These are phyloP conservation scores for Trachemys scripta DNA, from an alignment of 2,113 vertebrate species.

Conservation along the genomic window DNA sequence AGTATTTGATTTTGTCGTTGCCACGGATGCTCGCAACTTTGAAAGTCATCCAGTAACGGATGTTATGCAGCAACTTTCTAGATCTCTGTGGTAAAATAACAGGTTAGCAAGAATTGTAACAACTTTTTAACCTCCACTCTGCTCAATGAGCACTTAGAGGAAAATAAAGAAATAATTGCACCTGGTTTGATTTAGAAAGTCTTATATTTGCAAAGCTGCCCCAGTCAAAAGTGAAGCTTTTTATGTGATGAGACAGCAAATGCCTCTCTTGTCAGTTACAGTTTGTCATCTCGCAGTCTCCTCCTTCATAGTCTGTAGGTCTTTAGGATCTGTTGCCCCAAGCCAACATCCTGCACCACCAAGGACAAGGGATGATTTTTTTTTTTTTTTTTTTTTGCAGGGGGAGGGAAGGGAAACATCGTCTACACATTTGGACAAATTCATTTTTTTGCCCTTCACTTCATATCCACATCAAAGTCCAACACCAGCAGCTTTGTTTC, in stretches of 20 bases:
- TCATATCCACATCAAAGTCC: slow-evolving; percentile 99
- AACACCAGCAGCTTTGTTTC: slow-evolving; percentile 99
- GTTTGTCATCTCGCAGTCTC: slow-evolving; percentile 79
- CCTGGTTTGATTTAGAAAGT: slow-evolving; percentile 91
- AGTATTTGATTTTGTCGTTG: slow-evolving; percentile 80
- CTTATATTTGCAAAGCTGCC: slow-evolving; percentile 87
- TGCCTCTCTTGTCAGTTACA: slow-evolving; percentile 80
- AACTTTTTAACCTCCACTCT: slow-evolving; percentile 44
- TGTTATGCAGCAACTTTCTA: slow-evolving; percentile 73
- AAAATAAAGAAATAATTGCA: slow-evolving; percentile 84
- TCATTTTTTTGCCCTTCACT: slow-evolving; percentile 86
- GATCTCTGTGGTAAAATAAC: slow-evolving; percentile 75
- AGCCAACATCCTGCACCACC: slow-evolving; percentile 88
- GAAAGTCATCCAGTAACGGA: slow-evolving; percentile 79
- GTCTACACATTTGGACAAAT: slow-evolving; percentile 81
- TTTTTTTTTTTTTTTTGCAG: slow-evolving; percentile 61
- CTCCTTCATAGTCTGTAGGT: slow-evolving; percentile 84
- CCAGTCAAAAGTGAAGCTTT: slow-evolving; percentile 82
- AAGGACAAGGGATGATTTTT: slow-evolving; percentile 82
- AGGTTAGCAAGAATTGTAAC: slow-evolving; percentile 69
- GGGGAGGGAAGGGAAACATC: slow-evolving; percentile 78
- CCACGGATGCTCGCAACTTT: slow-evolving; percentile 82
- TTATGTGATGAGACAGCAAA: slow-evolving; percentile 80
- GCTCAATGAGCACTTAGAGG: slow-evolving; percentile 74
- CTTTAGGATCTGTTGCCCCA: slow-evolving; percentile 86